Base-by-base conservation (phyloP, 1,140 invertebrate species). In the Heliconius congener region DNA sequence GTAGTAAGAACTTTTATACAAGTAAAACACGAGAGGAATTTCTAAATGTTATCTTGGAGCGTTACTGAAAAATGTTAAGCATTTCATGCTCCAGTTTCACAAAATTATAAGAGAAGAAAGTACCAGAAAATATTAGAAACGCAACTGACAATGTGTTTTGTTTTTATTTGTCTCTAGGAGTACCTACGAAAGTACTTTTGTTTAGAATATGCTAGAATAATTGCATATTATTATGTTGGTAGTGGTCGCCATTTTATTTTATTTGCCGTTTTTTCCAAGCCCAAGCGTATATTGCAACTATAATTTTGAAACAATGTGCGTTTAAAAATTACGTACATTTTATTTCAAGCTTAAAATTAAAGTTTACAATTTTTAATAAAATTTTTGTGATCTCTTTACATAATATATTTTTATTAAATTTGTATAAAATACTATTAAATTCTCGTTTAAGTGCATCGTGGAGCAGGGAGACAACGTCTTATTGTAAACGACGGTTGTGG, bases 181-280 rank as follows among this genome's bases (percentile, higher is more conserved):
- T 60, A 52, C 50, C 50, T 19, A 52, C 50, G 50, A 6, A 52
- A 52, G 8, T 60, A 60, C 55, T 60, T 60, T 60, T 60, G 55
- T 60, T 60, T 60, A 60, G 55, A 71, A 37, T 71, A 71, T 71
- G 37, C 70, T 34, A 27, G 27, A 71, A 71, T 71, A 34, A 71
- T 71, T 71, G 70, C 70, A 27, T 71, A 30, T 60, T 60, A 60
- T 60, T 52, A 52, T 52, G 55, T 60, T 60, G 55, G 55, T 23
- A 11, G n/a, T 60, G 55, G 55, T 19, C 8, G 55, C 18, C 18
- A 52, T 60, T 60, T 60, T 23, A 23, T 60, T 19, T 60, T n/a
- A 19, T 23, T 60, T 60, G 55, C 5, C 18, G n/a, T 60, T 60
- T 23, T 23, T 23, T n/a, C n/a, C n/a, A 60, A 23, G 55, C 23